phyloP scores from a whole-genome alignment of 2,888 invertebrate species.

The Pristionchus fissidentatus region DNA sequence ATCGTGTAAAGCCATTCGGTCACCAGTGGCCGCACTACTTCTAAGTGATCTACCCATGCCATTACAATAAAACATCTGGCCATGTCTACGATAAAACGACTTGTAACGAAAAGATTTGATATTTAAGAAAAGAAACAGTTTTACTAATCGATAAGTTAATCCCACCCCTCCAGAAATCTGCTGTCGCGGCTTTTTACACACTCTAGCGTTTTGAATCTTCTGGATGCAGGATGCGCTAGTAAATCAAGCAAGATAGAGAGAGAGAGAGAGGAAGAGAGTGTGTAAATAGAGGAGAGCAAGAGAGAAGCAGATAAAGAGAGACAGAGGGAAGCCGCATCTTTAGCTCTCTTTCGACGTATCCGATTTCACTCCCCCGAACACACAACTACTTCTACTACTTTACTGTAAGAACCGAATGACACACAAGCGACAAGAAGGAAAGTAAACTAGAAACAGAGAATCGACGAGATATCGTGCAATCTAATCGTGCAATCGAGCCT shows the following conservation, averaged over 20 bases:
- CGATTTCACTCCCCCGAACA: constrained; percentile 8
- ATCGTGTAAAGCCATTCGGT: constrained; percentile 26
- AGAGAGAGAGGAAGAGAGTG: too few species aligned
- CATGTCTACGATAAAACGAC: neutral
- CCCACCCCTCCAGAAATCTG: too few species aligned
- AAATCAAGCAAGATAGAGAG: too few species aligned
- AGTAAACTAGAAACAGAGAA: too few species aligned
- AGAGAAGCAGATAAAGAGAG: constrained; percentile 10
- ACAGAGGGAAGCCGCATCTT: constrained; percentile 21
- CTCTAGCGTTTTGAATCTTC: constrained; percentile 1
- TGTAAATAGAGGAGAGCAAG: neutral
- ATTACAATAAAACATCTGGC: too few species aligned
- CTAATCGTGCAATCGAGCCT: too few species aligned
- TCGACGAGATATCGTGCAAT: neutral
- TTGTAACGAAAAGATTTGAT: too few species aligned
- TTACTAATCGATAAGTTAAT: constrained; percentile 21
- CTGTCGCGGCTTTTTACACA: neutral
- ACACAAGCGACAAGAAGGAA: neutral
- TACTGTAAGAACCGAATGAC: constrained; percentile 8
- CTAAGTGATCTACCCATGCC: neutral
- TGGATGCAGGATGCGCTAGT: neutral
- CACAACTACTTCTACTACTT: constrained; percentile 40
- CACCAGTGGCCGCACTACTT: neutral
- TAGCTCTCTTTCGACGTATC: constrained; percentile 21
- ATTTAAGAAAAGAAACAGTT: too few species aligned